Conservation (phyloP, 1,140 invertebrate genomes). For the Drosophila arizonae region DNA sequence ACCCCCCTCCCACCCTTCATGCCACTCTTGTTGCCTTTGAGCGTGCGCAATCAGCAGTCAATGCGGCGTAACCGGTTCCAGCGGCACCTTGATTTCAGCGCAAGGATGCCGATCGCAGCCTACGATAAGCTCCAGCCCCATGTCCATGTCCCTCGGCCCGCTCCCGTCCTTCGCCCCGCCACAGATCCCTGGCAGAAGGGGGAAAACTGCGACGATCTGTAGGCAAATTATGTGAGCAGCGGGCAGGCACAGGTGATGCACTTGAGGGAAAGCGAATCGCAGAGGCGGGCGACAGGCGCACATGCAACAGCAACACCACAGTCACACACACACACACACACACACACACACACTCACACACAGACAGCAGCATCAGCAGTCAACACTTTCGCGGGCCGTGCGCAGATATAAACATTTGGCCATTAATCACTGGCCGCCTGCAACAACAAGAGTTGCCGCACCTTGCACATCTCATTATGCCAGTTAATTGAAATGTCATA, state of each 20-base stretch:
- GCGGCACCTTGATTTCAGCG: conserved; percentile 51
- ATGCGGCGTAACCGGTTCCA: conserved; percentile 42
- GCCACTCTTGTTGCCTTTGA: background rate
- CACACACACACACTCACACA: background rate
- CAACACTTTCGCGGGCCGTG: conserved; percentile 49
- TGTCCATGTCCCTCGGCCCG: background rate
- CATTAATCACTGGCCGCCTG: conserved; percentile 53
- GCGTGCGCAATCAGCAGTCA: conserved; percentile 33
- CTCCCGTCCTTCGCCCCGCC: too few species aligned
- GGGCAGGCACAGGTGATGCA: conserved; percentile 23
- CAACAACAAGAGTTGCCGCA: conserved; percentile 46
- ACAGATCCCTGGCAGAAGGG: background rate
- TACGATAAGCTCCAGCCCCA: conserved; percentile 25
- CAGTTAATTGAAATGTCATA: conserved; percentile 55
- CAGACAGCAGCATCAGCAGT: conserved; percentile 13
- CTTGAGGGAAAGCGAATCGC: conserved; percentile 1
- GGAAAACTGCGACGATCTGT: conserved; percentile 22
- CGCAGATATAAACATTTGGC: conserved; percentile 39
- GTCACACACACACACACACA: background rate
- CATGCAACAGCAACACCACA: conserved; percentile 8
- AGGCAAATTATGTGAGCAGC: conserved; percentile 48
- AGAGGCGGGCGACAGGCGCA: background rate
- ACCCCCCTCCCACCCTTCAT: background rate
- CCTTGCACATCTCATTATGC: conserved; percentile 46
- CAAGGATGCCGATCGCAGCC: conserved; percentile 45